Base-by-base conservation (phyloP, 2,888 invertebrate genomes). In the Sipunculus nudus region DNA sequence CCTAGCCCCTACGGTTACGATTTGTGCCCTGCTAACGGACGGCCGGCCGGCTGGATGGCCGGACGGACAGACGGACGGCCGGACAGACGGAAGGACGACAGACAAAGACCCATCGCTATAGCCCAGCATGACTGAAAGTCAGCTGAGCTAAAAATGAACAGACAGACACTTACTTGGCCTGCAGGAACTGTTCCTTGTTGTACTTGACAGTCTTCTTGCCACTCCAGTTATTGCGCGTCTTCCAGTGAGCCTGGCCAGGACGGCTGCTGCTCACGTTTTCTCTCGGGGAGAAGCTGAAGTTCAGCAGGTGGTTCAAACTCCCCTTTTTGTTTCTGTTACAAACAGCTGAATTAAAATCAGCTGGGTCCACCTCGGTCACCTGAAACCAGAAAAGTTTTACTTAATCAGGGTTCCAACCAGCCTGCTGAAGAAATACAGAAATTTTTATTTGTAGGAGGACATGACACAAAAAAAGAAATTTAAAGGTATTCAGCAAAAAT, bases 171-270 rank as follows among this genome's bases (percentile, higher is more conserved):
- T 86, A 95, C 94, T 94, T 94, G 61, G 96, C 95, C 86, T 96
- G 93, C 64, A 97, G 86, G 84, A 93, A 97, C 77, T 94, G 91
- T 81, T 96, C 95, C 85, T 95, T 95, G 83, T 92, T 94, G 85
- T 93, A 94, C 80, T 90, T 91, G 75, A 72, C 59, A 45, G 63
- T 66, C 48, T 46, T 39, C 25, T 41, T 47, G 4, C 58, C 59
- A 26, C 60, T 54, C 55, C 70, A 70, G n/a, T 68, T 59, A 55
- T 70, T 64, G 31, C 60, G 48, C 39, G 59, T 50, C 58, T 60
- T 56, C 16, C 67, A 63, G 54, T 63, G 63, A 35, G 60, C 58
- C 21, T 63, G 55, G 5, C 65, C 65, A 26, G 59, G 53, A 6
- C 59, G 53, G 3, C 65, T 63, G 32, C 58, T 48, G 6, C 52